Base-by-base conservation (phyloP, 2,113 vertebrate species). In the Pelmatolapia mariae region DNA sequence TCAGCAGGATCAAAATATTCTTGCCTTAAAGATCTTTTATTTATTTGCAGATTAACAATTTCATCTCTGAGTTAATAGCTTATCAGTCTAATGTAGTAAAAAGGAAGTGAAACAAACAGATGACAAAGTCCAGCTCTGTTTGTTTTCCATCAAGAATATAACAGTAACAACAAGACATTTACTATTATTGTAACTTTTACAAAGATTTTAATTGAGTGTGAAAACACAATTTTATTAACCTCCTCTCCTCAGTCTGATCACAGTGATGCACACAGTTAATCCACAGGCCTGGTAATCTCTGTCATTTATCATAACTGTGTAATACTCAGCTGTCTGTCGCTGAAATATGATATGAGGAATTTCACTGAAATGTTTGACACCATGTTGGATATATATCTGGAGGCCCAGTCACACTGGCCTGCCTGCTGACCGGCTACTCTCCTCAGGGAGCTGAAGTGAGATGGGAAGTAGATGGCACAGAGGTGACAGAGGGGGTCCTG, bases 331-430 rank as follows among this genome's bases (percentile, higher is more conserved):
- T n/a, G n/a, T n/a, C n/a, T n/a, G n/a, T n/a, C n/a, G n/a, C 6
- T 56, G 54, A 26, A 57, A 57, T 57, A 26, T 57, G 0, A 57
- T 57, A 5, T 29, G 24, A 1, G 0, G 24, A 59, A 0, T 59
- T 26, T 0, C 6, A 57, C 56, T 31, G 26, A 59, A 59, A 31
- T 16, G 7, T 61, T 16, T 61, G 8, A 0, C 57, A 61, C 26
- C 3, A 4, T 4, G 29, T 10, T 31, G 57, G 57, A 33, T 33
- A 6, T 31, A 10, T 91, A 40, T 73, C 12, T 18, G 82, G 68
- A 47, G 90, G 73, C 31, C 86, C 68, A 43, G 89, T 81, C 84
- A 86, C 85, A 56, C 54, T 85, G 86, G 68, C 36, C 76, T 90
- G 80, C 88, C 89, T 86, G 24, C 84, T 85, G 86, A 84, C 18